Evolutionary conservation across 2,888 invertebrate genomes (phyloP), one percentile per base, ranked within the genome.

Genomic region (Hydraecia micacea): DNA sequence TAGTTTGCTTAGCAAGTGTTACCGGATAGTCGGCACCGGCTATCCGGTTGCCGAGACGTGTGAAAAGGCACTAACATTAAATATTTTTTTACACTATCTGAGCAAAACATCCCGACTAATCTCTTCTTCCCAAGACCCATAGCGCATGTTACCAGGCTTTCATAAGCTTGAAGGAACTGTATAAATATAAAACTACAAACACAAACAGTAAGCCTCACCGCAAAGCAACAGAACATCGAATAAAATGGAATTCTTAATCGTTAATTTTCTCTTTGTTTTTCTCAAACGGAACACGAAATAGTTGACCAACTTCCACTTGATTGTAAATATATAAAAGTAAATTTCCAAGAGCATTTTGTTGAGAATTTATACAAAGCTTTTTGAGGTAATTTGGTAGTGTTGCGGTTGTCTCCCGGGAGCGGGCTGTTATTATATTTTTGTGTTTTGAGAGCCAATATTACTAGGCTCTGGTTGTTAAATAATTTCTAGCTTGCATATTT

Each of bases 301-400:
- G 89, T 89, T 88, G 72, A 83, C 25, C 72, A 89, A 89, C 81
- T 89, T 85, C 80, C 67, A 76, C 80, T 86, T 87, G 79, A 88
- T 89, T 88, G 85, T 88, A 84, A 89, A 88, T 79, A 84, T 79
- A 84, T 88, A 86, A 85, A 88, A 89, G 87, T 86, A 58, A 83
- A 86, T 84, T 85, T 82, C 75, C 74, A 83, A 83, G 80, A 86
- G 85, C 81, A 81, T 84, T 87, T 87, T 81, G 84, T 83, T 84
- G 70, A 81, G 87, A 87, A 88, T 88, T 89, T 87, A 68, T 71
- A 79, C 81, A 89, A 89, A 89, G 87, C 85, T 88, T 86, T 87
- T 67, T 67, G 36, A 76, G 75, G 79, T 69, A 80, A 70, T 72
- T 83, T 74, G 77, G 74, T 81, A 76, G 79, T 77, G 75, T 77